Conservation (phyloP, 1,140 invertebrate genomes). For the Nymphalis io region DNA sequence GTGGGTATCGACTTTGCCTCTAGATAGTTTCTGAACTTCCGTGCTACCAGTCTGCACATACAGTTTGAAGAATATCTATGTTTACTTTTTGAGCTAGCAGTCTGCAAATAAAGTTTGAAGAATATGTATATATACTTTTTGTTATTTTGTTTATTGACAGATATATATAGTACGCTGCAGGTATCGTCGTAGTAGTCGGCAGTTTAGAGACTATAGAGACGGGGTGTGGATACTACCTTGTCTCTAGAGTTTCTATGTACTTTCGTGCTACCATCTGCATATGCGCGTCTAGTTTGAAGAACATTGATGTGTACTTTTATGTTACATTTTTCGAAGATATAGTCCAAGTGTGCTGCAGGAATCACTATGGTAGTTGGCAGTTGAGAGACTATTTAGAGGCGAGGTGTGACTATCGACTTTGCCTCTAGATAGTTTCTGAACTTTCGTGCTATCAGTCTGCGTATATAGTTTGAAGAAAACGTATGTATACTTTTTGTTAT, state of each 20-base stretch:
- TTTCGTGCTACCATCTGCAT: neutral
- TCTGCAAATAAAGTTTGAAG: neutral
- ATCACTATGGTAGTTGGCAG: neutral
- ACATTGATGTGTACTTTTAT: too few relatives aligned
- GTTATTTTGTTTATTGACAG: neutral
- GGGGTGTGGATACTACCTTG: too few relatives aligned
- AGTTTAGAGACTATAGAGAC: neutral
- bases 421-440: constrained; percentile 8
- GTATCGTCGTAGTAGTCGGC: neutral
- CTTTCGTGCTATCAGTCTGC: neutral
- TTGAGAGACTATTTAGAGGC: neutral
- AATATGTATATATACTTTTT: neutral
- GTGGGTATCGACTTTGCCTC: constrained; percentile 2
- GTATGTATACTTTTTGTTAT: too few relatives aligned
- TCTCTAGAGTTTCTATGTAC: neutral
- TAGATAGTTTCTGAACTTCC: constrained; percentile 6
- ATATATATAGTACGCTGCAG: too few relatives aligned
- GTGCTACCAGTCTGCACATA: too few relatives aligned
- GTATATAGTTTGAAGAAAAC: too few relatives aligned
- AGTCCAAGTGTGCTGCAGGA: too few relatives aligned
- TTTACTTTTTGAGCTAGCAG: neutral
- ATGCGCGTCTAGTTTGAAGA: too few relatives aligned
- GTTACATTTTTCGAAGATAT: neutral
- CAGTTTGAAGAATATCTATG: too few relatives aligned
- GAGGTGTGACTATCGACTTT: constrained; percentile 4